Evolutionary conservation across 2,888 invertebrate genomes (phyloP).

Genomic region (Athalia rosae): DNA sequence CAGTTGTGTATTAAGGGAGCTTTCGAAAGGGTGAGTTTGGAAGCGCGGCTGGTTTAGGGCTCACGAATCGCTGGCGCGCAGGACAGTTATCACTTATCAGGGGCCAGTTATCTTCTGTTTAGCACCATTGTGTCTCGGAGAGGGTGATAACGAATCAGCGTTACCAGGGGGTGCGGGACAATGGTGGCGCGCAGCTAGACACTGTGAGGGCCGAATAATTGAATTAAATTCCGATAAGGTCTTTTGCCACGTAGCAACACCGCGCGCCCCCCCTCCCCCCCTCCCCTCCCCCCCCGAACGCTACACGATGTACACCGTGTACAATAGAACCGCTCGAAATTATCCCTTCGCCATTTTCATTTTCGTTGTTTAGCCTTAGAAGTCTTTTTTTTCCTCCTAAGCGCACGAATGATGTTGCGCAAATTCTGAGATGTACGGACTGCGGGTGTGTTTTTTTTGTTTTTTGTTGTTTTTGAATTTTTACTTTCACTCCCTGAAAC

Average conservation of each 20-base stretch:
- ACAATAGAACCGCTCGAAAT: constrained; percentile 9
- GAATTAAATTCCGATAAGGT: constrained; percentile 69
- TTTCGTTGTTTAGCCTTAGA: too few species aligned
- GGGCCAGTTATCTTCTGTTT: constrained; percentile 67
- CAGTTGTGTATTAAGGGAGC: too few species aligned
- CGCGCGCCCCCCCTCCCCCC: too few species aligned
- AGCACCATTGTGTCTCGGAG: constrained; percentile 68
- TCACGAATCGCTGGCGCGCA: constrained; percentile 27
- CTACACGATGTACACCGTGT: background rate
- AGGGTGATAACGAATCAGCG: constrained; percentile 68
- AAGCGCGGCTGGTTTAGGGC: constrained; percentile 27
- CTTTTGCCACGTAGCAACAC: constrained; percentile 14
- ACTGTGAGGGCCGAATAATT: constrained; percentile 69
- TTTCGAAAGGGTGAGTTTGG: background rate
- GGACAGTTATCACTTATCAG: constrained; percentile 45
- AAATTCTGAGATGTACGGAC: background rate
- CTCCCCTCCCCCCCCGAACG: too few species aligned
- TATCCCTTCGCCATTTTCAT: background rate
- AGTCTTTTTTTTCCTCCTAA: too few species aligned
- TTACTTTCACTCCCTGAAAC: constrained; percentile 15
- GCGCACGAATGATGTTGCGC: too few species aligned
- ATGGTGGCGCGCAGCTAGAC: constrained; percentile 59
- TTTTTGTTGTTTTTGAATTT: constrained; percentile 12
- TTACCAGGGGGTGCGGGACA: constrained; percentile 58
- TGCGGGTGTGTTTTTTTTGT: background rate